Evolutionary conservation across 2,113 vertebrate genomes (phyloP).

Genomic region (Zapornia atra): DNA sequence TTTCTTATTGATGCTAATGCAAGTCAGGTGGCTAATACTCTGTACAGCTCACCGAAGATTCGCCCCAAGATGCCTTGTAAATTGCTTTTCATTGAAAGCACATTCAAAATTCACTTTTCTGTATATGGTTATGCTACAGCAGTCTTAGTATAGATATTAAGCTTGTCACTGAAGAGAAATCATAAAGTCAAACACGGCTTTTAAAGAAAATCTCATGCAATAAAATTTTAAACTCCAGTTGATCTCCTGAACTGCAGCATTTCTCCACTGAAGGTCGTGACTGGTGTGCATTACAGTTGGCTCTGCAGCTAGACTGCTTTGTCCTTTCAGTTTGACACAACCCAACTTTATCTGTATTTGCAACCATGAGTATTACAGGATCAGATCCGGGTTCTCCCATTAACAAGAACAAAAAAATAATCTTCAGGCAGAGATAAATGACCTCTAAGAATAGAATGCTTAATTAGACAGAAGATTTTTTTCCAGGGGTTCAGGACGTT

Average conservation of each 20-base stretch:
- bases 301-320: background rate
- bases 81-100: conserved; percentile 49
- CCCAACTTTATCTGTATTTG: background rate
- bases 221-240: conserved; percentile 25
- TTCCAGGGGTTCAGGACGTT: background rate
- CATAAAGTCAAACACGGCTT: background rate
- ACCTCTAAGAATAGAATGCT: background rate
- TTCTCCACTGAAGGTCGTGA: background rate
- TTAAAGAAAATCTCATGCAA: conserved; percentile 42
- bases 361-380: background rate
- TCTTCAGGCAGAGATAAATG: background rate
- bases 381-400: background rate
- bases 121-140: background rate
- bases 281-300: background rate
- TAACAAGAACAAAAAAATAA: background rate
- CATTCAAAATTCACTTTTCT: conserved; percentile 38
- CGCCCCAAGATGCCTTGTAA: conserved; percentile 30
- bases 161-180: conserved; percentile 23
- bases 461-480: background rate
- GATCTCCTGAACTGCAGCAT: conserved; percentile 26
- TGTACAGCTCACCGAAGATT: conserved; percentile 21
- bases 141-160: background rate
- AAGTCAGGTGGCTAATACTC: conserved; percentile 43
- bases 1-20: conserved; percentile 21
- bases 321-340: background rate